Conservation (phyloP, 35 echinoderm and acorn worm genomes). For the Patiria miniata region DNA sequence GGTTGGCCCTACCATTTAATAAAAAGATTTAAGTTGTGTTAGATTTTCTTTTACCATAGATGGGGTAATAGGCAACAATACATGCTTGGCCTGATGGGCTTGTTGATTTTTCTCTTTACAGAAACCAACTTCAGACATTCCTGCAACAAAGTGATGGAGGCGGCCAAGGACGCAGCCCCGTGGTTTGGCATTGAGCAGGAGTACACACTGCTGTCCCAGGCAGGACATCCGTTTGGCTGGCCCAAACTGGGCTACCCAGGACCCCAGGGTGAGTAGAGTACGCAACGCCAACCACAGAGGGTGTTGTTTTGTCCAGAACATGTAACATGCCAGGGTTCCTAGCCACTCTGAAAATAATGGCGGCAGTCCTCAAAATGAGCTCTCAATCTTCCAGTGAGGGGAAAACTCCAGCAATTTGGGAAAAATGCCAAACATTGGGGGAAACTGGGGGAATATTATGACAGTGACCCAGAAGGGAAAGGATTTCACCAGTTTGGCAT, state of each 20-base stretch:
- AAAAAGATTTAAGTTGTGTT: too few relatives aligned
- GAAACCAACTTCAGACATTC: constrained; percentile 91
- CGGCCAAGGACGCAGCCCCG: constrained; percentile 55
- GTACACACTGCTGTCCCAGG: constrained; percentile 85
- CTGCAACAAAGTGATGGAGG: constrained; percentile 83
- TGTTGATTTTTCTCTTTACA: constrained; percentile 18
- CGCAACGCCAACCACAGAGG: too few relatives aligned
- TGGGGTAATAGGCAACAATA: too few relatives aligned
- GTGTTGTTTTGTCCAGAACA: not conserved
- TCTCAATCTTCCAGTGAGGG: too few relatives aligned
- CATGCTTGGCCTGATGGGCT: not conserved
- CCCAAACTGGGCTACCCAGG: constrained; percentile 93
- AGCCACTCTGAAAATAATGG: not conserved
- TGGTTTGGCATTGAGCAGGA: constrained; percentile 99
- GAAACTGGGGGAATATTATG: too few relatives aligned
- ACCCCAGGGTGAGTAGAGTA: constrained; percentile 79
- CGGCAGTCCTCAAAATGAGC: too few relatives aligned
- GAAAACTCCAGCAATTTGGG: too few relatives aligned
- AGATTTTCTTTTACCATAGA: too few relatives aligned
- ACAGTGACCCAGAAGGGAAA: too few relatives aligned
- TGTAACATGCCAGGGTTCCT: not conserved
- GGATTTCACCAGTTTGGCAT: too few relatives aligned
- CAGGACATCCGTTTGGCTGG: constrained; percentile 95
- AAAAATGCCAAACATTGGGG: too few relatives aligned
- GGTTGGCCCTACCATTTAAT: too few relatives aligned